Evolutionary conservation across 1,140 invertebrate genomes (phyloP).

Genomic region (Epicauta chinensis): DNA sequence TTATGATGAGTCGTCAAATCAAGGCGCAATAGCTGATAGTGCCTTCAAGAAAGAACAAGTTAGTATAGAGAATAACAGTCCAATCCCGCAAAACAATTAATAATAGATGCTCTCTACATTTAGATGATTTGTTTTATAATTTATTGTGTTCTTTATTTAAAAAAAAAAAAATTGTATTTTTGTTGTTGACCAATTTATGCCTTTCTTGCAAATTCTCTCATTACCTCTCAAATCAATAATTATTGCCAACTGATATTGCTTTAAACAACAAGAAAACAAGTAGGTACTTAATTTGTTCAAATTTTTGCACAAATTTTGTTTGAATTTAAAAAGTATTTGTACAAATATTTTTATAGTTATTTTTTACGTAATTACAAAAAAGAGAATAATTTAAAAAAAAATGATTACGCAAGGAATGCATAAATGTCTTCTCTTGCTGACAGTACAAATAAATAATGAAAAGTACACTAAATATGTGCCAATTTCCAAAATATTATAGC

Average conservation of each 20-base stretch:
- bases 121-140: constrained; percentile 38
- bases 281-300: constrained; percentile 13
- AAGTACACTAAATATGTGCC: constrained; percentile 7
- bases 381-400: constrained; percentile 10
- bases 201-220: constrained; percentile 16
- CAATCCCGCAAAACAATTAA: constrained; percentile 28
- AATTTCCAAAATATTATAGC: constrained; percentile 11
- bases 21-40: constrained; percentile 32
- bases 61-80: constrained; percentile 30
- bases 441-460: constrained; percentile 30
- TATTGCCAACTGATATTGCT: background rate
- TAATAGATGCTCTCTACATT: constrained; percentile 35
- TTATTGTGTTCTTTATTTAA: constrained; percentile 25
- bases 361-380: constrained; percentile 6
- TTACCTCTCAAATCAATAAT: constrained; percentile 1
- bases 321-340: background rate
- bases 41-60: constrained; percentile 26
- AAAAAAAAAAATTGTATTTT: background rate
- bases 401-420: constrained; percentile 14
- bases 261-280: background rate
- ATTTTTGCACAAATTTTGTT: constrained; percentile 3
- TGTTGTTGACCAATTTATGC: constrained; percentile 13
- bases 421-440: constrained; percentile 30
- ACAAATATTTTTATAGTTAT: constrained; percentile 2
- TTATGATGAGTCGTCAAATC: constrained; percentile 58